Base-by-base conservation (phyloP, 1,140 invertebrate species). In the Halictus rubicundus region DNA sequence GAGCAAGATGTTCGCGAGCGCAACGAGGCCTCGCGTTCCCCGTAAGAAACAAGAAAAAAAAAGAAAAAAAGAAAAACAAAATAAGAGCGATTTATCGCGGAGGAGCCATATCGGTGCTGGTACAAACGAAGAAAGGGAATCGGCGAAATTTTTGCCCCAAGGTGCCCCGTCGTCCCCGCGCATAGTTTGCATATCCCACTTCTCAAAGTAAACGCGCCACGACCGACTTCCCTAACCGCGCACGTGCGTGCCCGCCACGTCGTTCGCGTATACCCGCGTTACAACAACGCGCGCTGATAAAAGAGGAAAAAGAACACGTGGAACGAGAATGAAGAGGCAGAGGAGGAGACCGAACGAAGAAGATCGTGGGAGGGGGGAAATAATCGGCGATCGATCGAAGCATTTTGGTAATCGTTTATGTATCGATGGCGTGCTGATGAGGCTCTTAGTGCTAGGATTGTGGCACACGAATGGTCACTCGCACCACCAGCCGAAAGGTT, bases 151-250 rank as follows among this genome's bases (percentile, higher is more conserved):
- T 79, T 72, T 79, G 52, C 27, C 16, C 14, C 37, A 25, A 32
- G 54, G 71, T 79, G 23, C 16, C 39, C 52, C 63, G 49, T 49
- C 69, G 49, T 42, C 49, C 52, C 49, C 64, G 68, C 52, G 68
- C 74, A 69, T 66, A 63, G 27, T 77, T 81, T 73, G 78, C 83
- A 84, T 81, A 85, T 77, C 75, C 73, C 73, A 69, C 68, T 85
- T 81, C 63, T 69, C 72, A 66, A 81, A 81, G 59, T 37, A 73
- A 77, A 68, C 71, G 78, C 82, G 54, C 42, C 39, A 68, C 49
- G 52, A 70, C 77, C 37, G 83, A 85, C 74, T 76, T 77, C 64
- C 39, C 70, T 84, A 70, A 81, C 68, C 49, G 77, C 54, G 54
- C 82, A 76, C 78, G 77, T 71, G 83, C 78, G 72, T 77, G 82